Evolutionary conservation across 2,888 invertebrate genomes (phyloP).

Genomic region (Drosophila putrida): DNA sequence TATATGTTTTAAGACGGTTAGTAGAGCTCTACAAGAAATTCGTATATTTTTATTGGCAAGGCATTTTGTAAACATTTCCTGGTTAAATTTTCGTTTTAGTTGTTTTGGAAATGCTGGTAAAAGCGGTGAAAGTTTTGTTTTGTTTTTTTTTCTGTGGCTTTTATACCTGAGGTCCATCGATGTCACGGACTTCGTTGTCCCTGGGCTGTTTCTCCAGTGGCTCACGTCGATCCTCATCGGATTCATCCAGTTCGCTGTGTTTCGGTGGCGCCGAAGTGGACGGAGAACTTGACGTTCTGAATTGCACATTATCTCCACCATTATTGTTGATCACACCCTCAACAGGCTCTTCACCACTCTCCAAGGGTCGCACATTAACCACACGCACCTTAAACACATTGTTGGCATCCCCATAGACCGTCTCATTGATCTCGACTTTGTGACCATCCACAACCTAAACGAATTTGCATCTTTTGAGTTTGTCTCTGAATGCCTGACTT

Average conservation of each 20-base stretch:
- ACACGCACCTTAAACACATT: slow-evolving; percentile 86
- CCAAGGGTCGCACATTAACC: slow-evolving; percentile 86
- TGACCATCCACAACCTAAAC: slow-evolving; percentile 86
- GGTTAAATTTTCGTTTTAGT: slow-evolving; percentile 61
- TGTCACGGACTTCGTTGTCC: slow-evolving; percentile 83
- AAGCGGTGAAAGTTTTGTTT: slow-evolving; percentile 30
- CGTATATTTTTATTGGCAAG: slow-evolving; percentile 43
- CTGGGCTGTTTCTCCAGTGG: slow-evolving; percentile 71
- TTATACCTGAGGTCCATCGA: slow-evolving; percentile 84
- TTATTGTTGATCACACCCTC: slow-evolving; percentile 59
- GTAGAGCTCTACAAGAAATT: slow-evolving; percentile 50
- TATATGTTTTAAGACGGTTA: slow-evolving; percentile 55
- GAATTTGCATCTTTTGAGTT: not conserved
- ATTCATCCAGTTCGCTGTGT: slow-evolving; percentile 57
- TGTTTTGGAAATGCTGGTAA: slow-evolving; percentile 31
- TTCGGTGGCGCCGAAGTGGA: slow-evolving; percentile 53
- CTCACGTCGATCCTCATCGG: slow-evolving; percentile 74
- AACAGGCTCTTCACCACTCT: slow-evolving; percentile 78
- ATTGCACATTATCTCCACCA: slow-evolving; percentile 27
- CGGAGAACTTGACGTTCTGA: slow-evolving; percentile 26
- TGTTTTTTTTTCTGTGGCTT: slow-evolving; percentile 54
- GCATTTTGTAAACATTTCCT: slow-evolving; percentile 53
- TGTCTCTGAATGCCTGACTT: not conserved
- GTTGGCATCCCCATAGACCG: slow-evolving; percentile 86
- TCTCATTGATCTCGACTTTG: slow-evolving; percentile 87